Conservation (phyloP, 2,888 invertebrate genomes). For the Nomada fucata region DNA sequence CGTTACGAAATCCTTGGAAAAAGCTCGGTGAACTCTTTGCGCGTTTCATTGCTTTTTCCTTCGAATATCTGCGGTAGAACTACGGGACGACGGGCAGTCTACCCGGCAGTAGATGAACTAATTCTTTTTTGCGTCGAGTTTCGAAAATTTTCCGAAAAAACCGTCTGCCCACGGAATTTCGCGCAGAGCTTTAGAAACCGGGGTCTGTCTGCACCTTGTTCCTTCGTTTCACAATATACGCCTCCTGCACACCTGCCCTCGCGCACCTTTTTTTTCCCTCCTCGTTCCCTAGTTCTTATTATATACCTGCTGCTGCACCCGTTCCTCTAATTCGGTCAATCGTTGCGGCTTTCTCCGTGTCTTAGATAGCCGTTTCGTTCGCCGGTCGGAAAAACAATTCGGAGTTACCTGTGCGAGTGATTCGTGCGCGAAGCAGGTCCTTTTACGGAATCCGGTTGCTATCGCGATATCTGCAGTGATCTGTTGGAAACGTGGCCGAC, state of each 20-base stretch:
- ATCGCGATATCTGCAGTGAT: neutral
- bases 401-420: conserved; percentile 8
- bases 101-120: neutral
- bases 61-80: no score
- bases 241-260: conserved; percentile 26
- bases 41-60: neutral
- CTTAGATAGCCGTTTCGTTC: conserved; percentile 16
- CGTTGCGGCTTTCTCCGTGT: conserved; percentile 33
- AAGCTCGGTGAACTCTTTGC: conserved; percentile 4
- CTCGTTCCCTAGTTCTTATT: neutral
- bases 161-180: neutral
- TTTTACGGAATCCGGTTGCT: conserved; percentile 7
- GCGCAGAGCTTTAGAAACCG: neutral
- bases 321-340: conserved; percentile 18
- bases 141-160: neutral
- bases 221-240: conserved; percentile 18
- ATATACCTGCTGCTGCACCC: neutral
- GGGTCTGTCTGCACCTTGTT: conserved; percentile 30
- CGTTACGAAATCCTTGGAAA: conserved; percentile 43
- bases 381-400: neutral
- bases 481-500: neutral
- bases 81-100: no score
- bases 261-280: neutral
- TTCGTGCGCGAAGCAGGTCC: conserved; percentile 21
- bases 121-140: neutral